These are phyloP conservation scores for Deilephila elpenor DNA, from an alignment of 2,888 invertebrate genomes.

Conservation along the genomic window DNA sequence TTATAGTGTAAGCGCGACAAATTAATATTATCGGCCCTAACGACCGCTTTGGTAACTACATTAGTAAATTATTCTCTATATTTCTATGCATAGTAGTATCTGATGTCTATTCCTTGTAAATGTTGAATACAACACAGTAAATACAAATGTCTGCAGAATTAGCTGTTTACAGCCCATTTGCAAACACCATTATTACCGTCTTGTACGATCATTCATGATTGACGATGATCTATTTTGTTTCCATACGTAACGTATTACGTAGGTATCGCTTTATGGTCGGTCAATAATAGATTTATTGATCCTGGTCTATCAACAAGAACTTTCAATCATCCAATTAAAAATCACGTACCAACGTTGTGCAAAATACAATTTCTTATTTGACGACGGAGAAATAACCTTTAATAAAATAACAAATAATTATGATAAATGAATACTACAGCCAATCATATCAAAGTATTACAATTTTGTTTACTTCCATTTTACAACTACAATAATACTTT, in stretches of 20 bases:
- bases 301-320: not conserved
- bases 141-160: not conserved
- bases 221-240: not conserved
- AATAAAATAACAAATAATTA: no score
- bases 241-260: not conserved
- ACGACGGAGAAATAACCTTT: no score
- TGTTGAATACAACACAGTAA: not conserved
- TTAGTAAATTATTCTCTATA: no score
- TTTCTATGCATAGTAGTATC: not conserved
- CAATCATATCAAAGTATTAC: no score
- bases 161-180: not conserved
- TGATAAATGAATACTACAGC: no score
- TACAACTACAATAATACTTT: not conserved
- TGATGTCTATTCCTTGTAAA: not conserved
- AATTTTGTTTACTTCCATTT: not conserved
- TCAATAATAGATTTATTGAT: not conserved
- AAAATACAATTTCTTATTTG: not conserved
- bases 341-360: not conserved
- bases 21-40: no score
- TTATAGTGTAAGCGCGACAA: no score
- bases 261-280: not conserved
- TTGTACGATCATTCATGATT: slow-evolving; percentile 1
- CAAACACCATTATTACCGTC: not conserved
- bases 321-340: not conserved
- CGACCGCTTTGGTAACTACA: no score